Evolutionary conservation across 2,113 vertebrate genomes (phyloP).

Genomic region (Chamaea fasciata): DNA sequence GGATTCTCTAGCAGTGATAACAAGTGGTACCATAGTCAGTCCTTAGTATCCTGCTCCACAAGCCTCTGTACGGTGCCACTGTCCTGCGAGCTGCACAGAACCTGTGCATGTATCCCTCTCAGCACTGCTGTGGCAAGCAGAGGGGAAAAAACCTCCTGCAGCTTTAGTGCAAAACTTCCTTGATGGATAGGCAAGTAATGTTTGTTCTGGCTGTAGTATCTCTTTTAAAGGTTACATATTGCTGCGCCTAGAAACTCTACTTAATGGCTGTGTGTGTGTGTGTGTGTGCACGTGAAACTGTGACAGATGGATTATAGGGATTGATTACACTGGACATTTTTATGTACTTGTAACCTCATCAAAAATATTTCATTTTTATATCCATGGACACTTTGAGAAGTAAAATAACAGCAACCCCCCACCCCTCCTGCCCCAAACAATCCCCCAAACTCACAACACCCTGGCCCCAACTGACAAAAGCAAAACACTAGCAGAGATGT

Average conservation of each 20-base stretch:
- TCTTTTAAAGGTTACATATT: background rate
- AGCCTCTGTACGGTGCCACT: background rate
- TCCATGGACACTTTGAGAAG: background rate
- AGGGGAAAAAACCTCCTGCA: background rate
- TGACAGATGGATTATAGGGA: slow-evolving; percentile 12
- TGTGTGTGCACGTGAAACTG: background rate
- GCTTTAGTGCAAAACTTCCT: background rate
- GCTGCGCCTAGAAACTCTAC: background rate
- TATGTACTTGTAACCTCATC: background rate
- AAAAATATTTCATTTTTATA: slow-evolving; percentile 18
- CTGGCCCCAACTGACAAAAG: background rate
- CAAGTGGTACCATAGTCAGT: background rate
- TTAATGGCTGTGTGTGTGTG: background rate
- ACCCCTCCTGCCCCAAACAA: background rate
- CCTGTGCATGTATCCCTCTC: background rate
- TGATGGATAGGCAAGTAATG: background rate
- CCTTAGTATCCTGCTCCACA: background rate
- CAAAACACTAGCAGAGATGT: background rate
- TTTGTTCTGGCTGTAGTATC: background rate
- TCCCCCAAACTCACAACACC: background rate
- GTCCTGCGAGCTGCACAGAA: background rate
- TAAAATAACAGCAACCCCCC: background rate
- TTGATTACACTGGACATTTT: background rate
- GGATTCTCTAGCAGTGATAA: background rate
- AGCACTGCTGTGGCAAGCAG: background rate